A percentile compares a stretch with the other conserved stretches of the same genome.
phyloP scores from a whole-genome alignment of 2,113 vertebrate species.

The Coryphaenoides rupestris region DNA sequence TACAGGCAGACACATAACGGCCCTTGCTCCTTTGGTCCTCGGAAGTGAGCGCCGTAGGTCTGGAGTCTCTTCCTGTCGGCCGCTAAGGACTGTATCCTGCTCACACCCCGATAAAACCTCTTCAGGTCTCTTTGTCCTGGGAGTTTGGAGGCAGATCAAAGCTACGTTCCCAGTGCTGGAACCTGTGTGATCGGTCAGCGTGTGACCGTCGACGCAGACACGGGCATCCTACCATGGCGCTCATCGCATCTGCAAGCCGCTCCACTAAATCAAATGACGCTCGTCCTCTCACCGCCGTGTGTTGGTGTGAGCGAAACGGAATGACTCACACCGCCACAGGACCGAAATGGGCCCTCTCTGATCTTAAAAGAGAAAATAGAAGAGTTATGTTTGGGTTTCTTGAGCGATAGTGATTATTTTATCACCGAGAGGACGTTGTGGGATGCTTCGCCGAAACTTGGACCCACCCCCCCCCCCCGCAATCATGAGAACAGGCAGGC shows the following conservation, averaged over 20 bases:
- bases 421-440: too few relatives aligned
- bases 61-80: conserved; percentile 37
- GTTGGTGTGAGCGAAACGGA: not conserved
- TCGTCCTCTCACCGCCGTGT: conserved; percentile 3
- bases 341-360: conserved; percentile 1
- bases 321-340: not conserved
- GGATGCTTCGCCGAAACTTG: too few relatives aligned
- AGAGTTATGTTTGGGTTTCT: too few relatives aligned
- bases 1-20: not conserved
- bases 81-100: conserved; percentile 45
- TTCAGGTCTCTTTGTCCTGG: conserved; percentile 54
- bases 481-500: too few relatives aligned
- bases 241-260: conserved; percentile 52
- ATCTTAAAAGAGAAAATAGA: conserved; percentile 11
- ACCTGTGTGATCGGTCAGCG: conserved; percentile 47
- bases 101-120: conserved; percentile 31
- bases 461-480: too few relatives aligned
- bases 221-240: conserved; percentile 43
- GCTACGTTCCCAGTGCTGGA: conserved; percentile 24
- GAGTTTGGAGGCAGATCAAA: conserved; percentile 58
- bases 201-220: conserved; percentile 46
- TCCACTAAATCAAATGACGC: conserved; percentile 33
- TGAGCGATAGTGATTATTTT: too few relatives aligned
- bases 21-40: not conserved
- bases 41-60: conserved; percentile 21